Base-by-base conservation (phyloP, 2,888 invertebrate genomes). In the Pollenia griseotomentosa region DNA sequence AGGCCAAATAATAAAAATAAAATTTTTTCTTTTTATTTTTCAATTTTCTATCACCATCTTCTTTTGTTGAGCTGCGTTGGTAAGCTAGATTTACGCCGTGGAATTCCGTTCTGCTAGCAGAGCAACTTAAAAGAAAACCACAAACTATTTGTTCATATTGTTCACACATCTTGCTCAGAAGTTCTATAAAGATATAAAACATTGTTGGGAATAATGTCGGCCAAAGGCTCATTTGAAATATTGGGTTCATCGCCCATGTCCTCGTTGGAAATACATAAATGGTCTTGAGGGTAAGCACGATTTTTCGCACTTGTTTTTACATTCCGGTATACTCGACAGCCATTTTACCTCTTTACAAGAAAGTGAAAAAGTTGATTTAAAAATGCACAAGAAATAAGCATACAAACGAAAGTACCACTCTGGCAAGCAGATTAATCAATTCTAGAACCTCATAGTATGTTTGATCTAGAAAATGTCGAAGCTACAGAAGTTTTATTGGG, bases 161-260 rank as follows among this genome's bases (percentile, higher is more conserved):
- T 19, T 55, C 19, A 40, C 8, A 9, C 12, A 46, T 0, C 40
- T 40, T 61, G 16, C 40, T 66, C n/a, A 11, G n/a, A 51, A 0
- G 40, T 63, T 19, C 12, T 40, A 14, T 19, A 12, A 48, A 8
- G 9, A 4, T 19, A 40, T 51, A 40, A 14, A 68, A 9, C 19
- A 44, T 11, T 9, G 7, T 19, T 51, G 42, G 9, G 2, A 19
- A 59, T 9, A 61, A 92, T 93, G 93, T 90, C 92, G 5, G 93
- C 93, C 40, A 93, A 93, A 23, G 93, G 93, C 74, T 93, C 93
- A 1, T 93, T 93, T 88, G 93, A 93, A 33, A 92, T 93, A 74
- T 89, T 93, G 88, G 92, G 93, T 12, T 90, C 90, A 46, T 93
- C 93, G 0, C 93, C 93, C 4, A 74, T 89, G 59, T 55, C 91